phyloP scores from a whole-genome alignment of 92 coral and sea anemone genomes.

The Palythoa caribaeorum region DNA sequence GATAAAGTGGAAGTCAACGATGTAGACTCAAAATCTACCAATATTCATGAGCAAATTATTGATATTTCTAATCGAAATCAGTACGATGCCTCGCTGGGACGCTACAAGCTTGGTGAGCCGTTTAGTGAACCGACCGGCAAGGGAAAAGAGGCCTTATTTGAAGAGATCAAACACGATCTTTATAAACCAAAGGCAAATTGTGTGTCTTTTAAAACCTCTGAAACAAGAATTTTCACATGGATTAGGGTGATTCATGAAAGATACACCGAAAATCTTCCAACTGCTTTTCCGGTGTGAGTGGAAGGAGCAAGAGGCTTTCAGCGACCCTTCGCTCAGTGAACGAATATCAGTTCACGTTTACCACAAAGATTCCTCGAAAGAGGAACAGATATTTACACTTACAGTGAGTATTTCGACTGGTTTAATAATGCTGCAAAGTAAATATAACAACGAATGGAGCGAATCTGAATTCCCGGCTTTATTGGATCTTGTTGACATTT shows the following conservation, averaged over 20 bases:
- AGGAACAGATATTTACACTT: conserved; percentile 8
- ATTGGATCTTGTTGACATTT: conserved; percentile 8
- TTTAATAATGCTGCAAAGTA: conserved; percentile 8
- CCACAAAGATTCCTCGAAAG: conserved; percentile 17
- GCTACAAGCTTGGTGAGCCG: conserved; percentile 12
- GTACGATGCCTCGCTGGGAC: conserved; percentile 23
- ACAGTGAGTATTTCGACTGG: conserved; percentile 15
- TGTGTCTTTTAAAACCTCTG: conserved; percentile 20
- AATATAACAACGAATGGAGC: conserved; percentile 16
- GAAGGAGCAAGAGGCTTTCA: conserved; percentile 13
- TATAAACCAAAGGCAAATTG: conserved; percentile 26
- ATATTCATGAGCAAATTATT: no score
- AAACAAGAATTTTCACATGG: background rate
- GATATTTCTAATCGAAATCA: conserved; percentile 2
- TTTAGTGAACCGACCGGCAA: conserved; percentile 1
- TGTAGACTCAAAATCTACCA: no score
- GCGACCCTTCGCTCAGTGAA: conserved; percentile 10
- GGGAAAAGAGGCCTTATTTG: background rate
- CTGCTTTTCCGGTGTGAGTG: conserved; percentile 14
- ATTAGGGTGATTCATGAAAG: conserved; percentile 2
- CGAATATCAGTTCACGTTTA: conserved; percentile 18
- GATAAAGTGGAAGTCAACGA: no score
- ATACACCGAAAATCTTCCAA: conserved; percentile 1
- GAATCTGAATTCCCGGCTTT: conserved; percentile 12
- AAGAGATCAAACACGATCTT: conserved; percentile 2